These are phyloP conservation scores for Vidua macroura DNA, from an alignment of 2,113 vertebrate species.

Conservation along the genomic window DNA sequence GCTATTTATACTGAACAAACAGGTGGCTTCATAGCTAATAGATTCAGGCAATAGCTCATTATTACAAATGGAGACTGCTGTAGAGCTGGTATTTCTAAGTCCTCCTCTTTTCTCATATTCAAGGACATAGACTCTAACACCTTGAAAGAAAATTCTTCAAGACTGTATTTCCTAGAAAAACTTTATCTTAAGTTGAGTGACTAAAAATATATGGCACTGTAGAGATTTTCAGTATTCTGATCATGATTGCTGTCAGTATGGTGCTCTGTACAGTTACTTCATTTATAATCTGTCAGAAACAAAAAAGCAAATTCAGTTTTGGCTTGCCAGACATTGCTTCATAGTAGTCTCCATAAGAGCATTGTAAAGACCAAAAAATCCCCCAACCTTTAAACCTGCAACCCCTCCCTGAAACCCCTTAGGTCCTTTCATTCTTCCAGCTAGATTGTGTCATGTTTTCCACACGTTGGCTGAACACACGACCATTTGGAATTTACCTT, in stretches of 20 bases:
- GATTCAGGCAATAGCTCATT: constrained; percentile 20
- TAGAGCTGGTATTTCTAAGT: background rate
- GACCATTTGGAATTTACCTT: background rate
- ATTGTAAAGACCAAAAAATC: background rate
- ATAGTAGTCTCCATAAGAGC: background rate
- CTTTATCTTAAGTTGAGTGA: background rate
- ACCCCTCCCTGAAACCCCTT: background rate
- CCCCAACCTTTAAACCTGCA: background rate
- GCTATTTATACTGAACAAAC: constrained; percentile 49
- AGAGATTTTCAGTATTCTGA: background rate
- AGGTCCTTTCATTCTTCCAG: background rate
- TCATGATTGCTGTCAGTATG: background rate
- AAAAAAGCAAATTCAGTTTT: background rate
- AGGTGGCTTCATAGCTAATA: constrained; percentile 38
- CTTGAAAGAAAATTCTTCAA: background rate
- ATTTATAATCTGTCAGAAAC: background rate
- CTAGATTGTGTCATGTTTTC: background rate
- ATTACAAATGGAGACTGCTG: constrained; percentile 37
- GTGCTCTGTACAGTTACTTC: background rate
- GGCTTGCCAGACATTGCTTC: background rate
- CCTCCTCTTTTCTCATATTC: background rate
- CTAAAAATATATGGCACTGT: background rate
- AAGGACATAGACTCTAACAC: background rate
- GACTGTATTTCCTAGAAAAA: background rate
- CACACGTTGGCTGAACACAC: background rate